These are phyloP conservation scores for Alaudala cheleensis DNA, from an alignment of 2,113 vertebrate genomes.

Conservation along the genomic window DNA sequence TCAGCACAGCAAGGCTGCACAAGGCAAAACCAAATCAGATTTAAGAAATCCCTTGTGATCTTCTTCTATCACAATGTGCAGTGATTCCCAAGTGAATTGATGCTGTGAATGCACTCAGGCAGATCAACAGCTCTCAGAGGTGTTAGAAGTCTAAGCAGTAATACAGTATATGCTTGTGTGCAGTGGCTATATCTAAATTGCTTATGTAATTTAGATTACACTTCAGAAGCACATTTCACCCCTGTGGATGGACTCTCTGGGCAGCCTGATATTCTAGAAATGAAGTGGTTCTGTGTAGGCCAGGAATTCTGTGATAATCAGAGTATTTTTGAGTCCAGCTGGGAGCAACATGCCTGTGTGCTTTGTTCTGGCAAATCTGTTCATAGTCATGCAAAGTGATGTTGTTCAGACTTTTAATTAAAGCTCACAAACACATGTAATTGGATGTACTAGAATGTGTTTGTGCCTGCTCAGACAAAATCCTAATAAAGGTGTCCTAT, in stretches of 20 bases:
- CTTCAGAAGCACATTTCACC: background rate
- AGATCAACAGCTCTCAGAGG: background rate
- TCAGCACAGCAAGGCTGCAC: background rate
- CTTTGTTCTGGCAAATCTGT: background rate
- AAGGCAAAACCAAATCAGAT: background rate
- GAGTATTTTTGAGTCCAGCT: background rate
- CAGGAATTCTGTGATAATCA: background rate
- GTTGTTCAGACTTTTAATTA: background rate
- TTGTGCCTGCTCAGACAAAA: background rate
- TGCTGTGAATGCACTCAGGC: background rate
- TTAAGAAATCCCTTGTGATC: accelerated
- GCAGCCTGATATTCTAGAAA: background rate
- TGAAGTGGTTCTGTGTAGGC: background rate
- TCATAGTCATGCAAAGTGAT: background rate
- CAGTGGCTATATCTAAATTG: background rate
- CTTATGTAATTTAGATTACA: background rate
- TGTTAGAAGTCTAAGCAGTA: background rate
- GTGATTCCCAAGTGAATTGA: background rate
- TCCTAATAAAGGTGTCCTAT: background rate
- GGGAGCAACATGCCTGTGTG: background rate
- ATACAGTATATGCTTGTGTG: background rate
- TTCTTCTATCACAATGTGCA: background rate
- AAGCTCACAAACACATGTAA: background rate
- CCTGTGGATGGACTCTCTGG: background rate
- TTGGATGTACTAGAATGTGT: background rate